Percentiles rank a stretch among this genome's conserved stretches.
Evolutionary conservation across 2,113 vertebrate species (phyloP).

Genomic region (Ceuthmochares aereus): DNA sequence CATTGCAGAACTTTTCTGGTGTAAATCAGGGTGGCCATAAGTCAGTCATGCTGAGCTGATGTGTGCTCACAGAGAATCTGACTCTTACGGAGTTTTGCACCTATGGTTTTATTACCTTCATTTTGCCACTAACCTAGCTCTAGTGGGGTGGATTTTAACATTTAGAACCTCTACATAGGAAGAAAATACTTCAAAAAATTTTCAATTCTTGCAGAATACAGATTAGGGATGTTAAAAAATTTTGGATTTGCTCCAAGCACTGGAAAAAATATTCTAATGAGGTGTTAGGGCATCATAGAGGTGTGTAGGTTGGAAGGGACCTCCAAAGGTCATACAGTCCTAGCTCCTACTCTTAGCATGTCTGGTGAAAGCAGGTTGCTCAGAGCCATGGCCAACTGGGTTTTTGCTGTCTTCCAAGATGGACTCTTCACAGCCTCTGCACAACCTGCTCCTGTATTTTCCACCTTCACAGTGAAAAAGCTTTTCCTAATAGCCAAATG

Average conservation of each 20-base stretch:
- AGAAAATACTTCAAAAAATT: slow-evolving; percentile 5
- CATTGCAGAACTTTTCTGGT: not conserved
- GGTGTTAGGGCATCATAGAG: not conserved
- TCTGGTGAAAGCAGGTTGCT: not conserved
- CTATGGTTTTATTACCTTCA: not conserved
- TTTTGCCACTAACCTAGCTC: not conserved
- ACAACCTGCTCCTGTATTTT: not conserved
- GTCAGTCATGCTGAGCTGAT: not conserved
- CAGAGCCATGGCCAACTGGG: not conserved
- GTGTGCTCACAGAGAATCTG: not conserved
- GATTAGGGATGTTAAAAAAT: not conserved
- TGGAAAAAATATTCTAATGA: slow-evolving; percentile 41
- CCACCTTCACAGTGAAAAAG: not conserved
- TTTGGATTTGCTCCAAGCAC: not conserved
- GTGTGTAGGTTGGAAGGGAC: accelerated
- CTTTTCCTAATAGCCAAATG: accelerated
- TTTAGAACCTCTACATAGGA: not conserved
- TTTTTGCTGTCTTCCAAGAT: not conserved
- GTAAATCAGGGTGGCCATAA: not conserved
- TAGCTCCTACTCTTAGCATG: accelerated
- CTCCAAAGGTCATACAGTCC: not conserved
- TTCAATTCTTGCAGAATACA: not conserved
- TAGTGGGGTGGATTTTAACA: not conserved
- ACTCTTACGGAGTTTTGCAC: not conserved
- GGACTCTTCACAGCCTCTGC: not conserved